A percentile compares a stretch with the other conserved stretches of the same genome.
phyloP scores from a whole-genome alignment of 2,113 vertebrate species.

The Cyprinus carpio region DNA sequence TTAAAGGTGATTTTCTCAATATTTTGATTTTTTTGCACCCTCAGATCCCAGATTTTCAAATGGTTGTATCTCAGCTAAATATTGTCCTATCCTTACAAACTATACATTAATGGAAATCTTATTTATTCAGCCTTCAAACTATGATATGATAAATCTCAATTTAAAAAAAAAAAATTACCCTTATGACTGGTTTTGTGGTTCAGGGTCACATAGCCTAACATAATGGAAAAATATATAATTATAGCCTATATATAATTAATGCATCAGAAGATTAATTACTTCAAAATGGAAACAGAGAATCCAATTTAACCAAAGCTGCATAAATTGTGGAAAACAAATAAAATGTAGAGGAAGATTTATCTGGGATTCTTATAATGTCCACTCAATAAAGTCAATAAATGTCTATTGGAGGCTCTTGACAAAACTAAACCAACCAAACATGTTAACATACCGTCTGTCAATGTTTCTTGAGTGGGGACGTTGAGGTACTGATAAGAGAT shows the following conservation, averaged over 20 bases:
- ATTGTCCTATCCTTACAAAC: too few species aligned
- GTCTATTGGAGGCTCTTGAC: conserved; percentile 52
- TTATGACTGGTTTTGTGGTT: too few species aligned
- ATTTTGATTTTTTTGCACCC: too few species aligned
- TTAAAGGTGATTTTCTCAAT: too few species aligned
- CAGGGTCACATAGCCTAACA: too few species aligned
- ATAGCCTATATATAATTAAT: not conserved
- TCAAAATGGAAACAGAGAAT: not conserved
- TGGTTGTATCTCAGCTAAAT: too few species aligned
- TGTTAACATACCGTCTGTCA: conserved; percentile 64
- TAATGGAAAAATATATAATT: too few species aligned
- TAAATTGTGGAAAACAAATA: not conserved
- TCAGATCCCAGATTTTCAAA: too few species aligned
- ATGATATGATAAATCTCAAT: too few species aligned
- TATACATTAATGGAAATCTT: too few species aligned
- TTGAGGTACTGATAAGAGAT: conserved; percentile 74
- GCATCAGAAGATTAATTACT: not conserved
- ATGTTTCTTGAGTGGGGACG: conserved; percentile 72
- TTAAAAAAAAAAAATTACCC: too few species aligned
- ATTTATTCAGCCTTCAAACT: too few species aligned
- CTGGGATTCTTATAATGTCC: conserved; percentile 3
- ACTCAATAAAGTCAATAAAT: conserved; percentile 19
- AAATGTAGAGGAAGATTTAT: not conserved
- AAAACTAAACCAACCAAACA: conserved; percentile 69
- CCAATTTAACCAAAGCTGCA: not conserved